Base-by-base conservation (phyloP, 1,140 invertebrate genomes). In the Melanaphis sacchari region DNA sequence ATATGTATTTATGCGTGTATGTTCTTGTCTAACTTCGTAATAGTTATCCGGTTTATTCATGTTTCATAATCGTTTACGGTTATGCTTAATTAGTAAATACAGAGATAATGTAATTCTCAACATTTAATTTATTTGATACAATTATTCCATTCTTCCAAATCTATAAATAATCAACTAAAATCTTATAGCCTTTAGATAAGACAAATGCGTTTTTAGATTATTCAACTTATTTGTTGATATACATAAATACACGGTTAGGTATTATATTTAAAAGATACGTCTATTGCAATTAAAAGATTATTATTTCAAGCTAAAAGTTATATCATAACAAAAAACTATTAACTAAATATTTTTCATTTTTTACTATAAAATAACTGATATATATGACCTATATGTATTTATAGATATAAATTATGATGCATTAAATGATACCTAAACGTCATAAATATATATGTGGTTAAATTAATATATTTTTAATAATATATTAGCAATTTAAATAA, bases 1-100 rank as follows among this genome's bases (percentile, higher is more conserved):
- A 76, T 82, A 92, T 49, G 81, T 82, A 82, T 41, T 11, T 81
- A 46, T 40, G 26, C 49, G 38, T 66, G 54, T 41, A 59, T 59
- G 52, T 90, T 21, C 36, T 21, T 90, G 24, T 90, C 15, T 81
- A 46, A 91, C 66, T 31, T 2, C 46, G 9, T 93, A 52, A 85
- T 66, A 66, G 76, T 38, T 85, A 93, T 93, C 91, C 81, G 81
- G 91, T 93, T 93, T 92, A 41, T 66, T n/a, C 22, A 9, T 36
- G 90, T 92, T 92, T 81, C 66, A 43, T 81, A 92, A 92, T 92
- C 26, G 26, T 90, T 66, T 40, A 92, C 46, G 9, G 66, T 81
- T 81, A 81, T 91, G 18, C 31, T 38, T 82, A 36, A 92, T 46
- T 92, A 82, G 24, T 92, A 11, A 92, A 82, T 91, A 43, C 38